phyloP scores from a whole-genome alignment of 1,140 invertebrate genomes.

The Calliphora vicina region DNA sequence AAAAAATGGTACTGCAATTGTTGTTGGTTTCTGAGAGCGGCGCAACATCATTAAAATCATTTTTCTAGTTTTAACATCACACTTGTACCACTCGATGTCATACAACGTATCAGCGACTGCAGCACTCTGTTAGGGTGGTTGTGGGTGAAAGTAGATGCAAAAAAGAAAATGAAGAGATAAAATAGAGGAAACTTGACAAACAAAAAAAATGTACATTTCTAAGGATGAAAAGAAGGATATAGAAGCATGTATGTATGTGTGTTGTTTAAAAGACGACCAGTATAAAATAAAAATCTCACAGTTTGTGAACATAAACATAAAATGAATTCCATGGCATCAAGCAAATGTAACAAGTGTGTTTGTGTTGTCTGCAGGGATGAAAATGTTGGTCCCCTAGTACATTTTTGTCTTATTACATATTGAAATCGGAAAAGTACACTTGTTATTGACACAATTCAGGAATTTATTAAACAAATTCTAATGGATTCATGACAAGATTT shows the following conservation, averaged over 20 bases:
- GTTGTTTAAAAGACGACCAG: no score
- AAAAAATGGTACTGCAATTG: slow-evolving; percentile 61
- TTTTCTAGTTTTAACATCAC: slow-evolving; percentile 58
- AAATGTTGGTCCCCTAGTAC: no score
- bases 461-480: no score
- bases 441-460: no score
- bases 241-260: no score
- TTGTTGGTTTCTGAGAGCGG: slow-evolving; percentile 56
- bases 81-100: slow-evolving; percentile 61
- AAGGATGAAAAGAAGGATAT: background rate
- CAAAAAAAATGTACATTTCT: background rate
- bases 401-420: no score
- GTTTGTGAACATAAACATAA: background rate
- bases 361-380: background rate
- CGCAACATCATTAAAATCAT: slow-evolving; percentile 61
- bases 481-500: no score
- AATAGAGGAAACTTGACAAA: background rate
- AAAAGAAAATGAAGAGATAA: background rate
- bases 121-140: slow-evolving; percentile 45
- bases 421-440: no score
- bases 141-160: background rate
- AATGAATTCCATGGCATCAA: background rate
- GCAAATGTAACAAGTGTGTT: background rate
- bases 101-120: slow-evolving; percentile 54
- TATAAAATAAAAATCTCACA: background rate